These are phyloP conservation scores for Hipparchia sbordonii DNA, from an alignment of 2,888 invertebrate species.

Conservation along the genomic window DNA sequence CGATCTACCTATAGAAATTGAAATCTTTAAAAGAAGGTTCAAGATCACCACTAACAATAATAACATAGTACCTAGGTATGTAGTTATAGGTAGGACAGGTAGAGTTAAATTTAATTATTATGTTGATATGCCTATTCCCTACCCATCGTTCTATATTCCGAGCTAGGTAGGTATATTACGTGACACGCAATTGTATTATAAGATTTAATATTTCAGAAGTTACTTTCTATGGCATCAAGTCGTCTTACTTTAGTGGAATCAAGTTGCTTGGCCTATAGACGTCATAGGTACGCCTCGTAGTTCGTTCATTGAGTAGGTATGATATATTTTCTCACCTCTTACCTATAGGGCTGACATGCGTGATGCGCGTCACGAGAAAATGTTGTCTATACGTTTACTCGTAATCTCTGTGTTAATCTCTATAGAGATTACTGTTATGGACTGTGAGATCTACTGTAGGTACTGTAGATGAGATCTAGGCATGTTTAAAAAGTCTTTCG, in stretches of 20 bases:
- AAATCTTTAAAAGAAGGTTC: neutral
- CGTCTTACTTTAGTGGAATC: constrained; percentile 17
- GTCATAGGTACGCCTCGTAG: neutral
- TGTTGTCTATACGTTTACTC: no score
- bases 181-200: constrained; percentile 44
- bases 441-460: no score
- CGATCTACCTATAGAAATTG: no score
- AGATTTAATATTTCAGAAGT: constrained; percentile 43
- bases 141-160: constrained; percentile 32
- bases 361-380: no score
- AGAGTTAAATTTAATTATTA: constrained; percentile 40
- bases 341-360: no score
- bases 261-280: constrained; percentile 6
- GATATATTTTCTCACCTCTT: no score
- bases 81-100: neutral
- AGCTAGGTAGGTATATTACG: constrained; percentile 38
- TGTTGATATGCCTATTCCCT: constrained; percentile 22
- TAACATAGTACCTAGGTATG: neutral
- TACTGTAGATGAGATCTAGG: no score
- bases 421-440: no score
- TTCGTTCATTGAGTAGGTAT: neutral
- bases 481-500: no score
- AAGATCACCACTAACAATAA: neutral
- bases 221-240: constrained; percentile 41
- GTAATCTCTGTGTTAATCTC: no score